A percentile compares a stretch with the other conserved stretches of the same genome.
These are phyloP conservation scores for Helicolenus hilgendorfi DNA, from an alignment of 2,797 vertebrate genomes.

Conservation along the genomic window DNA sequence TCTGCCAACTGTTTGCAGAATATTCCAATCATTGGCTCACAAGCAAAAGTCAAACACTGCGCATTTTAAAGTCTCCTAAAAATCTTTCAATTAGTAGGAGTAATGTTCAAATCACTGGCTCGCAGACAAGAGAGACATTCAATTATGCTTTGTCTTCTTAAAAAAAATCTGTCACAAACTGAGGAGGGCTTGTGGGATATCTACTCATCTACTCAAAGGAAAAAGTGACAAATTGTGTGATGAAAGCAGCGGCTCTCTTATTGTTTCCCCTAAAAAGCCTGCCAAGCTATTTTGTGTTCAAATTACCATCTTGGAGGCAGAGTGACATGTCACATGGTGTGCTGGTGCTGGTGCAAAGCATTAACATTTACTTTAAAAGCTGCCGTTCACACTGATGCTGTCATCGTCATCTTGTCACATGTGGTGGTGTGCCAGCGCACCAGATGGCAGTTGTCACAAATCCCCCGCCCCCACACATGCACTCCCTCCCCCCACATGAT, in stretches of 20 bases:
- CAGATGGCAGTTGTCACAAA: slow-evolving; percentile 86
- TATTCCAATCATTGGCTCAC: slow-evolving; percentile 44
- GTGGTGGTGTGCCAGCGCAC: slow-evolving; percentile 70
- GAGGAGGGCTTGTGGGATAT: slow-evolving; percentile 60
- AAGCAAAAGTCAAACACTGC: slow-evolving; percentile 39
- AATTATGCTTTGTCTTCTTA: slow-evolving; percentile 55
- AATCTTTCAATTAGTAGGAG: slow-evolving; percentile 54
- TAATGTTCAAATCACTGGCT: slow-evolving; percentile 62
- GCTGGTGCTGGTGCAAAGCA: slow-evolving; percentile 24
- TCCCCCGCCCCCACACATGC: slow-evolving; percentile 63
- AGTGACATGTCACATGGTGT: slow-evolving; percentile 63
- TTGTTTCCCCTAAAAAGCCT: slow-evolving; percentile 64
- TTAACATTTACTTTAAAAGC: slow-evolving; percentile 48
- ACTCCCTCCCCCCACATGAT: slow-evolving; percentile 57
- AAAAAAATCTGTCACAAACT: slow-evolving; percentile 53
- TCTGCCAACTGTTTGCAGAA: slow-evolving; percentile 50
- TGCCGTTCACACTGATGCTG: slow-evolving; percentile 67
- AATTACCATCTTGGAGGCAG: slow-evolving; percentile 63
- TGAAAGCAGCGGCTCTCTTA: slow-evolving; percentile 54
- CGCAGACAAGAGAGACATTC: slow-evolving; percentile 41
- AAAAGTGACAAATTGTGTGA: slow-evolving; percentile 63
- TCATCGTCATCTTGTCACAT: slow-evolving; percentile 78
- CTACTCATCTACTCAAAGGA: slow-evolving; percentile 53
- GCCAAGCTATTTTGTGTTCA: slow-evolving; percentile 66
- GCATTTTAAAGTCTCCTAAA: slow-evolving; percentile 49